Conservation (phyloP, 2,888 invertebrate genomes). For the Eupithecia tripunctaria region DNA sequence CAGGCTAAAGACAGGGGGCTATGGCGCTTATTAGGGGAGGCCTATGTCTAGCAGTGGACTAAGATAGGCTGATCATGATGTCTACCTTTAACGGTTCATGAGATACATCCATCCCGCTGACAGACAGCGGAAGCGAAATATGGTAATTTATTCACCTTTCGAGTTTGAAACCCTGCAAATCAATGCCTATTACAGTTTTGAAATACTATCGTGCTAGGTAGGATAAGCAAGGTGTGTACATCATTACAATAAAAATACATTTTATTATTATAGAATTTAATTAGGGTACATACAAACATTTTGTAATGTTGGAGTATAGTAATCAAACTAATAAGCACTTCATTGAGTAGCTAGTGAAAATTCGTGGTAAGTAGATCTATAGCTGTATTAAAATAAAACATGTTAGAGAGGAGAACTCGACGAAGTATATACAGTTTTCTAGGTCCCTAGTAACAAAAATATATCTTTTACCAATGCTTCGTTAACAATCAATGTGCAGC, state of each 20-base stretch:
- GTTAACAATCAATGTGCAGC: conserved; percentile 35
- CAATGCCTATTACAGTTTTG: too few species aligned
- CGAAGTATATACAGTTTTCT: conserved; percentile 45
- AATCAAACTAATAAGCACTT: conserved; percentile 83
- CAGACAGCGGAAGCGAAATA: too few species aligned
- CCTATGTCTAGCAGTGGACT: too few species aligned
- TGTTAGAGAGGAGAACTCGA: conserved; percentile 68
- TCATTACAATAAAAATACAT: conserved; percentile 53
- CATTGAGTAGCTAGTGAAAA: conserved; percentile 76
- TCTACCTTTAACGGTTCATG: too few species aligned
- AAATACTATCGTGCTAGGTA: too few species aligned
- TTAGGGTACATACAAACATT: conserved; percentile 84
- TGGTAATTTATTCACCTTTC: too few species aligned
- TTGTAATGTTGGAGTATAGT: conserved; percentile 83
- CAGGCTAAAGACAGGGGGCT: too few species aligned
- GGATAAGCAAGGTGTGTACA: too few species aligned
- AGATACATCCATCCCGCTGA: too few species aligned
- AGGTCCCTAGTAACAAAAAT: conserved; percentile 48
- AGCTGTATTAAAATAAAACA: conserved; percentile 62
- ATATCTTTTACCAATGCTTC: conserved; percentile 46
- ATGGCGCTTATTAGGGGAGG: too few species aligned
- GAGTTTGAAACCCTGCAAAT: too few species aligned
- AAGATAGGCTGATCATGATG: too few species aligned
- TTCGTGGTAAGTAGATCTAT: conserved; percentile 65
- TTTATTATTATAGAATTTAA: conserved; percentile 83